A percentile compares a stretch with the other conserved stretches of the same genome.
Evolutionary conservation across 2,888 invertebrate species (phyloP).

Genomic region (Lobophora halterata): DNA sequence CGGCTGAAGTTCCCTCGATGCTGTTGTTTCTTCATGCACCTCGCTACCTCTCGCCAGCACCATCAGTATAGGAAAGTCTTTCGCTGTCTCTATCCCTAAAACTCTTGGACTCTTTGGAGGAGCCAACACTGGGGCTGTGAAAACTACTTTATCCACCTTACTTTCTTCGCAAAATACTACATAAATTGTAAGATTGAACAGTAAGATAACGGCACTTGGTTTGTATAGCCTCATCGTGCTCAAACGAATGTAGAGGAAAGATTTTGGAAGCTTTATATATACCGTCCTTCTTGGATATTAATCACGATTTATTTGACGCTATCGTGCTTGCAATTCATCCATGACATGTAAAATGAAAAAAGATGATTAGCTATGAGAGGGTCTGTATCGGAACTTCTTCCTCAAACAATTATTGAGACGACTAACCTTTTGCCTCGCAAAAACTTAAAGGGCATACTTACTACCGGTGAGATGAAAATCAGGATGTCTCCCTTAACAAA

Average conservation of each 20-base stretch:
- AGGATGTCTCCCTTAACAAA: no score
- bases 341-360: neutral
- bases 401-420: neutral
- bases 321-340: conserved; percentile 13
- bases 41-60: conserved; percentile 46
- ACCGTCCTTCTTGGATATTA: conserved; percentile 48
- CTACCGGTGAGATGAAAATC: no score
- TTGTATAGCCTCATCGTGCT: conserved; percentile 45
- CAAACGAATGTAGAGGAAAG: conserved; percentile 46
- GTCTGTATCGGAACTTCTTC: neutral
- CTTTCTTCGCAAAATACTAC: conserved; percentile 6
- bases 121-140: conserved; percentile 51
- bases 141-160: conserved; percentile 12
- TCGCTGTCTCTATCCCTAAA: conserved; percentile 52
- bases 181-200: conserved; percentile 15
- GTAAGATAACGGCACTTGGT: no score
- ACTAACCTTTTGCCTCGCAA: no score
- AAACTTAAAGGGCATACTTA: no score
- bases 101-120: conserved; percentile 44
- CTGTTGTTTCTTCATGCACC: conserved; percentile 21
- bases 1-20: no score
- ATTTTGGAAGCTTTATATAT: conserved; percentile 59
- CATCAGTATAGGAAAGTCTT: conserved; percentile 62
- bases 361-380: no score
- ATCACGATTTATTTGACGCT: conserved; percentile 50